Conservation (phyloP, 2,113 vertebrate species). For the chimpanzee (Pan troglodytes) region NHGRI_mPanTro3-v2.1_pri NC_072401.2:38753001-38753500, state of each 20-base stretch:
- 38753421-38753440: neutral
- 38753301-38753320: neutral
- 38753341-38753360: neutral
- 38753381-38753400: neutral
- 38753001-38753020: neutral
- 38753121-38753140: neutral
- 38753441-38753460: too few species aligned
- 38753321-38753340: conserved; percentile 31
- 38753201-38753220: neutral
- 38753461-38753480: neutral
- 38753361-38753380: neutral
- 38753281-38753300: conserved; percentile 37
- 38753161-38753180: neutral
- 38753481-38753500: neutral
- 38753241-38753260: neutral
- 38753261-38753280: conserved; percentile 1
- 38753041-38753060: neutral
- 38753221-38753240: neutral
- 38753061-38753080: conserved; percentile 42
- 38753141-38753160: neutral
- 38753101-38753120: neutral
- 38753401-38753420: neutral
- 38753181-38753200: conserved; percentile 1
- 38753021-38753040: neutral
- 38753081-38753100: conserved; percentile 33